Percentiles rank a stretch among this genome's conserved stretches.
These are phyloP conservation scores for Stenodera caucasica DNA, from an alignment of 2,888 invertebrate species.

Conservation along the genomic window DNA sequence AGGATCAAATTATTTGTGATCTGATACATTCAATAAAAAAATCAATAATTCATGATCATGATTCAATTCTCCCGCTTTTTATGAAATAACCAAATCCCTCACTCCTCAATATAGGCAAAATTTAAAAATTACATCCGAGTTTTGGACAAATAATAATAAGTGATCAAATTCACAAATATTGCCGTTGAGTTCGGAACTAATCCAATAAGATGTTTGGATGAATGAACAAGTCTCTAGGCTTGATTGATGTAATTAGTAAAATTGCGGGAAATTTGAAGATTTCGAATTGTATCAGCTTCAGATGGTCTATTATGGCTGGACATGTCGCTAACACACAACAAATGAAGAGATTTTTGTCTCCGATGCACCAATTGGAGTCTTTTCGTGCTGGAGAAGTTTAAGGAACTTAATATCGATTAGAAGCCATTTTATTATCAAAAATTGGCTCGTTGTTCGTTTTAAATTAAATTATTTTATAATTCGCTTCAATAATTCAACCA, in stretches of 20 bases:
- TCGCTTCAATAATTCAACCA: not conserved
- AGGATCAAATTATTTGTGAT: not conserved
- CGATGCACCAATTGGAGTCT: slow-evolving; percentile 6
- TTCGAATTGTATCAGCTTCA: not conserved
- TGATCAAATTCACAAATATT: slow-evolving; percentile 14
- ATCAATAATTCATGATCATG: slow-evolving; percentile 4
- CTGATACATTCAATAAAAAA: not conserved
- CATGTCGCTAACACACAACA: slow-evolving; percentile 22
- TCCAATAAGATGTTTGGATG: too few species aligned
- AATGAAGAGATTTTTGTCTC: slow-evolving; percentile 8
- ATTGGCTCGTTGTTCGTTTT: slow-evolving; percentile 30
- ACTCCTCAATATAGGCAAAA: too few species aligned
- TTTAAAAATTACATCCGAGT: too few species aligned
- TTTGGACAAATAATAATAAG: not conserved
- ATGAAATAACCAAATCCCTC: too few species aligned
- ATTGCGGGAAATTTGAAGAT: not conserved
- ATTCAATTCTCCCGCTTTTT: slow-evolving; percentile 5
- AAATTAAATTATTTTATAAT: not conserved
- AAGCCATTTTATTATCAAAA: slow-evolving; percentile 23
- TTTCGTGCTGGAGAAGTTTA: slow-evolving; percentile 12
- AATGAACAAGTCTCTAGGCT: too few species aligned
- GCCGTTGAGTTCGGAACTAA: too few species aligned
- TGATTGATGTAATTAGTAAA: too few species aligned
- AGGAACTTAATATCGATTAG: slow-evolving; percentile 27
- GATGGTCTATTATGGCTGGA: slow-evolving; percentile 17